Evolutionary conservation across 35 echinoderm and acorn worm species (phyloP), one percentile per base, ranked within the genome.

Genomic region (Patiria miniata): DNA sequence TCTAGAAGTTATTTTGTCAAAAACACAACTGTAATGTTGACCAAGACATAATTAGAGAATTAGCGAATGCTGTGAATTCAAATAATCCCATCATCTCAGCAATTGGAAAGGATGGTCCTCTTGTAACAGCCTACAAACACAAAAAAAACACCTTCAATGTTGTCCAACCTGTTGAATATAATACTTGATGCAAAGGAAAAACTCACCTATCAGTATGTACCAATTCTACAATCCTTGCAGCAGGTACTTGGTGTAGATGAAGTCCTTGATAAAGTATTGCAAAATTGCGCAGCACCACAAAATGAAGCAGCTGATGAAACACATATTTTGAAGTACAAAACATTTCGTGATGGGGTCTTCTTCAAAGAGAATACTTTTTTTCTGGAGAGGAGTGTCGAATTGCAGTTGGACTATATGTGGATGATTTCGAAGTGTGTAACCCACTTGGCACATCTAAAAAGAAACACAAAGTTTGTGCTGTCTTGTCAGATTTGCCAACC

Each of bases 401-500:
- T 78, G 54, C 12, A n/a, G 68, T 87, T 78, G 83, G 61, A 29
- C 89, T 91, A 21, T 85, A 86, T 85, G 68, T 91, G 14, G 89
- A 85, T 91, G 82, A 79, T 77, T 90, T 86, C 65, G 83, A 91
- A 47, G 79, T 91, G 2, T 91, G 89, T 34, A 91, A 91, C 44
- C 89, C 89, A 4, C 77, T 86, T 17, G 89, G 89, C 19, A 87
- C 89, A 56, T 87, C 89, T 42, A 91, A 73, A 39, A 91, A 91
- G 73, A 91, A 80, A 44, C 89, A 91, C 83, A 87, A 91, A 91
- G 89, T 87, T 29, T 91, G 83, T 79, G 83, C 78, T 79, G 83
- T 91, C 78, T 68, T 91, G 12, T 52, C 81, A 39, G 61, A 60
- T 87, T 42, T 86, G 19, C 59, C 86, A 40, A 22, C 18, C 34